Percentiles rank a stretch among this genome's conserved stretches.
These are phyloP conservation scores for Drosophila eugracilis DNA, from an alignment of 1,140 invertebrate species.

Conservation along the genomic window DNA sequence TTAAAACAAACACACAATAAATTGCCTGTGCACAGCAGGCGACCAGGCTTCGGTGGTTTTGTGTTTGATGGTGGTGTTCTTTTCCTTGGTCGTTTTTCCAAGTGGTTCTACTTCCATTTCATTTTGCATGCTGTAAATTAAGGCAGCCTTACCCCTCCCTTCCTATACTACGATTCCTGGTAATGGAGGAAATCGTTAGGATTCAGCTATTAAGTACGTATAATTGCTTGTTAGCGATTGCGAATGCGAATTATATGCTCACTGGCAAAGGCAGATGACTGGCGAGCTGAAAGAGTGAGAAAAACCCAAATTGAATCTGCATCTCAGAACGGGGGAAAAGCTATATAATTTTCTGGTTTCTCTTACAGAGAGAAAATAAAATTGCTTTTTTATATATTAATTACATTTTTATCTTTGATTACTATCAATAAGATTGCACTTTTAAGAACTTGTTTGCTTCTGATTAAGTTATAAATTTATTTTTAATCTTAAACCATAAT, in stretches of 20 bases:
- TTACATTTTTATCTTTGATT: too few relatives aligned
- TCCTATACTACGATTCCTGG: constrained; percentile 54
- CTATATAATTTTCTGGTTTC: constrained; percentile 5
- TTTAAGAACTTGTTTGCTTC: too few relatives aligned
- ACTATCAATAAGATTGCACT: too few relatives aligned
- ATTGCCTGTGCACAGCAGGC: constrained; percentile 76
- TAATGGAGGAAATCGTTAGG: constrained; percentile 74
- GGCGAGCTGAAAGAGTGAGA: constrained; percentile 16
- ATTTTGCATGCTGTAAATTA: constrained; percentile 81
- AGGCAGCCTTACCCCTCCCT: constrained; percentile 66
- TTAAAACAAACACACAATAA: constrained; percentile 83
- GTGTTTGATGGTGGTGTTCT: constrained; percentile 27
- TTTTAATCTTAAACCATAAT: background rate
- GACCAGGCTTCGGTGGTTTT: constrained; percentile 38
- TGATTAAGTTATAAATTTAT: too few relatives aligned
- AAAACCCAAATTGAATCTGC: constrained; percentile 36
- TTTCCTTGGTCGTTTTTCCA: constrained; percentile 15
- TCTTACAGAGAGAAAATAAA: background rate
- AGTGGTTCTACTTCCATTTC: constrained; percentile 68
- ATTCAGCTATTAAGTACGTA: constrained; percentile 63
- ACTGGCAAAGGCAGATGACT: constrained; percentile 10
- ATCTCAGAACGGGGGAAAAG: background rate
- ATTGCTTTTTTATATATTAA: too few relatives aligned
- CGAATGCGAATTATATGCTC: constrained; percentile 42
- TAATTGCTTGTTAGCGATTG: constrained; percentile 67